phyloP scores from a whole-genome alignment of 2,888 invertebrate genomes.

The Saturnia japonica region DNA sequence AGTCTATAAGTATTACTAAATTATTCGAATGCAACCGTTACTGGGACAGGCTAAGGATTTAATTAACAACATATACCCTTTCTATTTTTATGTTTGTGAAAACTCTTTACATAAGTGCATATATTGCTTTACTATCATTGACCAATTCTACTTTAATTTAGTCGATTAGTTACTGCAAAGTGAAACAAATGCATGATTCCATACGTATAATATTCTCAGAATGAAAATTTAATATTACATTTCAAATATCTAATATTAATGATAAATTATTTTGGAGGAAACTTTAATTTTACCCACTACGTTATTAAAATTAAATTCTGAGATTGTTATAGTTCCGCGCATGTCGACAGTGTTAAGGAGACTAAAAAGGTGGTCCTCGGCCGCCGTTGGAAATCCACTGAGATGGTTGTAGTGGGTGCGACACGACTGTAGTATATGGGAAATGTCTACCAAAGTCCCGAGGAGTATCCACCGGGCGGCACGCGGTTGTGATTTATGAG shows the following conservation, averaged over 20 bases:
- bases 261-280: background rate
- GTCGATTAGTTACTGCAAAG: slow-evolving; percentile 52
- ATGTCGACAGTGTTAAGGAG: slow-evolving; percentile 30
- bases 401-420: slow-evolving; percentile 33
- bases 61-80: slow-evolving; percentile 78
- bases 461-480: slow-evolving; percentile 86
- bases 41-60: slow-evolving; percentile 79
- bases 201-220: slow-evolving; percentile 18
- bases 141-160: slow-evolving; percentile 55
- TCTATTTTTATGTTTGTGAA: slow-evolving; percentile 58
- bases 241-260: background rate
- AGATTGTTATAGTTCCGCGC: slow-evolving; percentile 1
- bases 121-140: slow-evolving; percentile 49
- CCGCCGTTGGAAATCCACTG: slow-evolving; percentile 28
- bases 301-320: background rate
- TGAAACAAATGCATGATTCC: slow-evolving; percentile 64
- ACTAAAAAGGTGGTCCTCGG: slow-evolving; percentile 34
- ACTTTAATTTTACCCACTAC: background rate
- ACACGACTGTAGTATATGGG: slow-evolving; percentile 35
- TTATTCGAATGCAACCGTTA: slow-evolving; percentile 71
- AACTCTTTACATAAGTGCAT: slow-evolving; percentile 48
- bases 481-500: slow-evolving; percentile 80
- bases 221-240: background rate
- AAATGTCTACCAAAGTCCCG: slow-evolving; percentile 84
- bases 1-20: slow-evolving; percentile 71